These are phyloP conservation scores for Prunella strophiata DNA, from an alignment of 2,797 vertebrate species.

Conservation along the genomic window DNA sequence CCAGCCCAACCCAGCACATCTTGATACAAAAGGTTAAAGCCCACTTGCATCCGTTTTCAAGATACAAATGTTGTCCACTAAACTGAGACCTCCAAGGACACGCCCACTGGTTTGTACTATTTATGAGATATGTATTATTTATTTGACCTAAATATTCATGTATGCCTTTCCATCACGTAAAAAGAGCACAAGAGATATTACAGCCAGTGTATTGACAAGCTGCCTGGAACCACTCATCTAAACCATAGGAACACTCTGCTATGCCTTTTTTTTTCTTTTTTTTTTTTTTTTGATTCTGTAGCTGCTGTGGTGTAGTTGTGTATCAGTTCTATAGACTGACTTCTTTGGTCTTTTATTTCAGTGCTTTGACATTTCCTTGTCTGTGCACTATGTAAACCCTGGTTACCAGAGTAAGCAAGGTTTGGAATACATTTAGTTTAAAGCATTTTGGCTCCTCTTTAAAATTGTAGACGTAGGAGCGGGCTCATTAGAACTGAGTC, in stretches of 20 bases:
- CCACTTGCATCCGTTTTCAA: background rate
- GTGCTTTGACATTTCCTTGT: background rate
- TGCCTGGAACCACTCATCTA: background rate
- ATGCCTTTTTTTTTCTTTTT: background rate
- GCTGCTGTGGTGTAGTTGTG: background rate
- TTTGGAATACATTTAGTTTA: background rate
- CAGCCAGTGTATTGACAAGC: background rate
- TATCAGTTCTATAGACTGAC: background rate
- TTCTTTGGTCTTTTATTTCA: background rate
- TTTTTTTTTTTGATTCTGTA: background rate
- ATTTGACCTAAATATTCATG: conserved; percentile 44
- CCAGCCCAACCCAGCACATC: background rate
- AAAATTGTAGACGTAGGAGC: background rate
- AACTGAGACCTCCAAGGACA: background rate
- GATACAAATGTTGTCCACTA: background rate
- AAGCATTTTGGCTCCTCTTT: background rate
- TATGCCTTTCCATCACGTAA: background rate
- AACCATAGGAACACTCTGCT: background rate
- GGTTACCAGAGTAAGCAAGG: background rate
- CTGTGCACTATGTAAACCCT: background rate
- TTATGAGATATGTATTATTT: conserved; percentile 26
- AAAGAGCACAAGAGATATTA: background rate
- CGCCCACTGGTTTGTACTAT: background rate
- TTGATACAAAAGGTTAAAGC: background rate
- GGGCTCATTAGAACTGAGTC: background rate